Evolutionary conservation across 2,888 invertebrate species (phyloP), one percentile per base, ranked within the genome.

Genomic region (Chesias legatella): DNA sequence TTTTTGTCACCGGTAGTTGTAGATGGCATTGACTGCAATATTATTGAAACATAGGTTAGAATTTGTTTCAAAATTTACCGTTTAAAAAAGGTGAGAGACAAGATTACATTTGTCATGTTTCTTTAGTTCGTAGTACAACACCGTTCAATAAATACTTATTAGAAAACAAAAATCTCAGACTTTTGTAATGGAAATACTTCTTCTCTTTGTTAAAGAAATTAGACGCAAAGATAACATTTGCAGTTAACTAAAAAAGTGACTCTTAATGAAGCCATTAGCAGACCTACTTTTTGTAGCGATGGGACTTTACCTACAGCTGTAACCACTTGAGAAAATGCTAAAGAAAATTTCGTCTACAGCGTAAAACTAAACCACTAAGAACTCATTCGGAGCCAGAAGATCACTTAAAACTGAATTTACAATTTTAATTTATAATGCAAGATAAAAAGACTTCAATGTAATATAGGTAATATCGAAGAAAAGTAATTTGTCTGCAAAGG

Each of bases 211-310:
- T 24, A 26, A 30, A 54, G 33, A 43, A 53, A 48, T 53, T 48
- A 53, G 40, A 49, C 53, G 39, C 55, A 62, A 54, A n/a, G n/a
- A n/a, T n/a, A 63, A 51, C 57, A 58, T 64, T 71, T 68, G 64
- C 61, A 72, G 71, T 69, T 69, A 75, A 74, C 73, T 74, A 77
- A 72, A 63, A 59, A 56, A 55, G 66, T 63, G 64, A 65, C 64
- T 71, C 63, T 64, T 73, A 74, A 76, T 79, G 76, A 81, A 79
- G 71, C 74, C 71, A 75, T 79, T 78, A 73, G 67, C 67, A 62
- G 74, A 73, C 53, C 48, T 57, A 8, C 22, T 29, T 17, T 34
- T 22, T 21, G 36, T 31, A 26, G 31, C 28, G 22, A 37, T 47
- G 43, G 38, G n/a, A 17, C 13, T 17, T 17, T 2, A 36, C 35